Evolutionary conservation across 2,888 invertebrate species (phyloP), one percentile per base, ranked within the genome.

Genomic region (Drosophila demipolita): DNA sequence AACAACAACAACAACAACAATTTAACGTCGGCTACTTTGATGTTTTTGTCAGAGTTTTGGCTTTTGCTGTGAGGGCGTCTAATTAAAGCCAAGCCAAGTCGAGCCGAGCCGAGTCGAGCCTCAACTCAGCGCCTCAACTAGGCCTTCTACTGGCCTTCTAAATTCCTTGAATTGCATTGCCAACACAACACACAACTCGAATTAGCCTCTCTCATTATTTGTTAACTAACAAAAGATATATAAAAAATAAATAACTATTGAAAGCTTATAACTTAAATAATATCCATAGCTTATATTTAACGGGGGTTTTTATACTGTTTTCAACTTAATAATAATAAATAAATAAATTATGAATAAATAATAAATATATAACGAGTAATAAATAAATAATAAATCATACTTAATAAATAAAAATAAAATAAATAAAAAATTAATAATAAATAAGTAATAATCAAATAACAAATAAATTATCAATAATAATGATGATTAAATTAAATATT

Each of bases 91-190:
- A 62, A 78, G 79, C 71, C 83, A 7, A 45, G 12, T 6, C 42
- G 23, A 74, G 76, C 73, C 79, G 60, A 78, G 76, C 71, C 83
- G 3, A 45, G 12, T 6, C 20, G 42, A 20, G 45, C 70, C 79
- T n/a, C n/a, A n/a, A n/a, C n/a, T n/a, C n/a, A n/a, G 66, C 75
- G 78, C 69, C 79, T 29, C 70, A 87, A 83, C 75, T 86, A 64
- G 82, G 88, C 82, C 86, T 82, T 45, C 75, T 66, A 66, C 59
- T 68, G 55, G 57, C 52, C 61, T 70, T 64, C 65, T 40, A 26
- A 71, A 78, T 71, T 82, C 79, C 53, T 67, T 49, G 79, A 55
- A 84, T 80, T 66, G 36, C 38, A 45, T 17, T 54, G 70, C 58
- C 66, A 62, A 49, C 57, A 29, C 29, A 29, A 29, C 29, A 40